These are phyloP conservation scores for Lycophotia porphyrea DNA, from an alignment of 2,888 invertebrate genomes.

Conservation along the genomic window DNA sequence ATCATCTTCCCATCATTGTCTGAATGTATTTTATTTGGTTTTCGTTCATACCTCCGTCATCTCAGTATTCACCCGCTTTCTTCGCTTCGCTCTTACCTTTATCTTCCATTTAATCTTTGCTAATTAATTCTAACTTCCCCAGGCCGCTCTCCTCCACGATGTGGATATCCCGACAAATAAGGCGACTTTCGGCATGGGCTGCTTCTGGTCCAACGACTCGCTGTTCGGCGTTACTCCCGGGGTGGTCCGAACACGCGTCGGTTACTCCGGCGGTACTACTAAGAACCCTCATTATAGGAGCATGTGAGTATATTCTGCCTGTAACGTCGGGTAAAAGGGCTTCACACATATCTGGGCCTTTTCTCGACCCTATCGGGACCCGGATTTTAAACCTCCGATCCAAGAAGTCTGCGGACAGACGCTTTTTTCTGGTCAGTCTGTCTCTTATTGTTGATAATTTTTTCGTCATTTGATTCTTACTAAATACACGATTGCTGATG, in stretches of 20 bases:
- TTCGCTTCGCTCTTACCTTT: too few species aligned
- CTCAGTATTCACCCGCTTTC: not conserved
- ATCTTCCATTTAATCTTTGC: not conserved
- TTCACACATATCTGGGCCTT: not conserved
- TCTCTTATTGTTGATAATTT: not conserved
- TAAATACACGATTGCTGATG: not conserved
- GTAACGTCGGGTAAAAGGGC: too few species aligned
- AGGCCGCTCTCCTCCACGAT: conserved; percentile 91
- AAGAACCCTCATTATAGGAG: conserved; percentile 95
- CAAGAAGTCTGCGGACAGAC: not conserved
- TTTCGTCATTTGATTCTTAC: not conserved
- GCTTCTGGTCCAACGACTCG: conserved; percentile 98
- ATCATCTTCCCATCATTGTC: not conserved
- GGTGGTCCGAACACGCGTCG: conserved; percentile 97
- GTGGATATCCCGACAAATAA: conserved; percentile 91
- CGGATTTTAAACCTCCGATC: not conserved
- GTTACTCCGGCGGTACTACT: conserved; percentile 96
- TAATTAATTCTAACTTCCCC: conserved; percentile 24
- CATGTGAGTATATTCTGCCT: conserved; percentile 91
- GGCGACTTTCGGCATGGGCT: conserved; percentile 98
- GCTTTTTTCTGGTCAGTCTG: not conserved
- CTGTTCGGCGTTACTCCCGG: conserved; percentile 93
- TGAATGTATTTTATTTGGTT: not conserved
- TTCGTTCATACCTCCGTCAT: not conserved
- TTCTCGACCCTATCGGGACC: not conserved